Evolutionary conservation across 2,888 invertebrate species (phyloP).

Genomic region (Parelbella ahira): DNA sequence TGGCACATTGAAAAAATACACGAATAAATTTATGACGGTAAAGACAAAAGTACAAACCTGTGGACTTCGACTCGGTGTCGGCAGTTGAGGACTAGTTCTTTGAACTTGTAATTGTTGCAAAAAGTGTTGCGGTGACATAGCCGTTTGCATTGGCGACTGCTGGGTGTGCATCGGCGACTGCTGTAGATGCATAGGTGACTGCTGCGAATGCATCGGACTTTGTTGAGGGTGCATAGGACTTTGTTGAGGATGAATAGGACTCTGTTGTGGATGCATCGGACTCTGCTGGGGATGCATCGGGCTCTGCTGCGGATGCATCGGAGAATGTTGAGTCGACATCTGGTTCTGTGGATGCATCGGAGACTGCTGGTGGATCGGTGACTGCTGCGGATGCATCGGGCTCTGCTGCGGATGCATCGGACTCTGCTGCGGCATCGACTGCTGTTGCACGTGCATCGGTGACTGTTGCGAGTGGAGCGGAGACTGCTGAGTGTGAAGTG

Average conservation of each 20-base stretch:
- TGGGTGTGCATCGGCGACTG: constrained; percentile 55
- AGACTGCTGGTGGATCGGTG: constrained; percentile 39
- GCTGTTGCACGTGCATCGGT: constrained; percentile 59
- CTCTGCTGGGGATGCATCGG: constrained; percentile 55
- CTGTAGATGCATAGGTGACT: constrained; percentile 53
- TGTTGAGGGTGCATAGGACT: constrained; percentile 58
- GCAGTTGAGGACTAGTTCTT: constrained; percentile 70
- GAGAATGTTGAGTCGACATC: constrained; percentile 43
- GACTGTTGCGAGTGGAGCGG: constrained; percentile 65
- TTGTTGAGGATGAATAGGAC: constrained; percentile 55
- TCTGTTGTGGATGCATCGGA: constrained; percentile 55
- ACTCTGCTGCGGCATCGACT: constrained; percentile 50
- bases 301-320: constrained; percentile 57
- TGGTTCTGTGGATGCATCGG: constrained; percentile 39
- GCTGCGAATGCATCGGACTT: constrained; percentile 51
- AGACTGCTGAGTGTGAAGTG: constrained; percentile 62
- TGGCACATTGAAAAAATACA: no score
- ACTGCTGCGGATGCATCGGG: constrained; percentile 55
- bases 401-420: constrained; percentile 54
- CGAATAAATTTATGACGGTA: no score
- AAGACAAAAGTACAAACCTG: constrained; percentile 54
- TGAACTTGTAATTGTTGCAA: constrained; percentile 63
- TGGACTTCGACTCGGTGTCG: constrained; percentile 72
- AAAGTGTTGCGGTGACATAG: constrained; percentile 47
- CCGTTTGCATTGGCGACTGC: constrained; percentile 45